phyloP scores from a whole-genome alignment of 2,113 vertebrate genomes.

The Bombycilla garrulus region DNA sequence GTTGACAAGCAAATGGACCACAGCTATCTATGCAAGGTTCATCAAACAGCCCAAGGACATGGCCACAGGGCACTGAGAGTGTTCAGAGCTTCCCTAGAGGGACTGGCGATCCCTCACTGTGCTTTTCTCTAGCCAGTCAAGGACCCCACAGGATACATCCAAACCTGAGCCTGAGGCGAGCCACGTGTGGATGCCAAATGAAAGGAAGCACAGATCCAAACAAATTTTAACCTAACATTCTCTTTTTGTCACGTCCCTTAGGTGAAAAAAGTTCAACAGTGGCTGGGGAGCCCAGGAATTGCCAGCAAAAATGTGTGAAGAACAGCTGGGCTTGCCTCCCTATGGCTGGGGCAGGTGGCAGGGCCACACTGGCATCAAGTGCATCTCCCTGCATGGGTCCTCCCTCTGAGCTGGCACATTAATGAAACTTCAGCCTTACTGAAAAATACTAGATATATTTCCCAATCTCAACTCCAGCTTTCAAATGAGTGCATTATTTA shows the following conservation, averaged over 20 bases:
- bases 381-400: not conserved
- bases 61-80: not conserved
- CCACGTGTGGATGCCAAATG: not conserved
- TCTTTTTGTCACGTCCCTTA: not conserved
- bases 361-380: not conserved
- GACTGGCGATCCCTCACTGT: not conserved
- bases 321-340: not conserved
- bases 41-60: not conserved
- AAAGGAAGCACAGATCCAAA: not conserved
- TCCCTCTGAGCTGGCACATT: not conserved
- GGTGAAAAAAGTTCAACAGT: not conserved
- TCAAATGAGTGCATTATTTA: slow-evolving; percentile 55
- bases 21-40: not conserved
- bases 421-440: not conserved
- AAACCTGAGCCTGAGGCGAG: not conserved
- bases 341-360: not conserved
- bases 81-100: not conserved
- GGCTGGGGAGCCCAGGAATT: rapidly evolving
- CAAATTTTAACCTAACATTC: not conserved
- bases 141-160: not conserved
- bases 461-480: slow-evolving; percentile 16
- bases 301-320: not conserved
- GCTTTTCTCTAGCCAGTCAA: not conserved
- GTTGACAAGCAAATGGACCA: not conserved
- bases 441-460: slow-evolving; percentile 6